phyloP scores from a whole-genome alignment of 2,113 vertebrate genomes.

The Prionailurus bengalensis region DNA sequence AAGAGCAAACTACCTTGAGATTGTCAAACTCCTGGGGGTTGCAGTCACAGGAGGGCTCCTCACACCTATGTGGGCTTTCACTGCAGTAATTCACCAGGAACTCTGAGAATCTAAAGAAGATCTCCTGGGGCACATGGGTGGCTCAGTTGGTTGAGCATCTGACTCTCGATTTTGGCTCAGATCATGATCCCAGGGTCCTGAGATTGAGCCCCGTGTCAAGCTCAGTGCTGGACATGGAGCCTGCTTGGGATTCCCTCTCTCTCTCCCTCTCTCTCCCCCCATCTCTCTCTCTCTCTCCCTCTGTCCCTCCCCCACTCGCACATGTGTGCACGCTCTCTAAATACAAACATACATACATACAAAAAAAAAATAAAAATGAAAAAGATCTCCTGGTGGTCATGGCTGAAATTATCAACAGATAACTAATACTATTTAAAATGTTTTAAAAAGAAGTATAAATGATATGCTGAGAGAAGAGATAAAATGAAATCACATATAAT shows the following conservation, averaged over 20 bases:
- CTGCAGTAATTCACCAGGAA: not conserved
- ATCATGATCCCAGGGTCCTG: too few relatives aligned
- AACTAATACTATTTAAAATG: not conserved
- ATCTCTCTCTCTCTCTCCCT: too few relatives aligned
- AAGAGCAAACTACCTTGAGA: not conserved
- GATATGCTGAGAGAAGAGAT: not conserved
- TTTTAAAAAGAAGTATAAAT: conserved; percentile 1
- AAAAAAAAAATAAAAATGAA: not conserved
- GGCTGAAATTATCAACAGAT: not conserved
- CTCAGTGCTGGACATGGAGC: too few relatives aligned
- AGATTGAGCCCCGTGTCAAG: too few relatives aligned
- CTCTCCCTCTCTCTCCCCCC: too few relatives aligned
- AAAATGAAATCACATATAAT: conserved; percentile 20
- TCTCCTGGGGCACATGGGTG: not conserved
- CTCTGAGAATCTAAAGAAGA: not conserved
- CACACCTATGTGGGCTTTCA: not conserved
- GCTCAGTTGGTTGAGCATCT: too few relatives aligned
- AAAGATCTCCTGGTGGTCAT: not conserved
- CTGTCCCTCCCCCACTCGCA: too few relatives aligned
- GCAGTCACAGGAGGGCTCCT: not conserved
- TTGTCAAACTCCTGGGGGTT: not conserved
- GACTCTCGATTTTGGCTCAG: too few relatives aligned
- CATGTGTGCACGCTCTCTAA: too few relatives aligned
- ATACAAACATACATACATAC: too few relatives aligned
- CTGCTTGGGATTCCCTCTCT: too few relatives aligned